Percentiles rank a stretch among this genome's conserved stretches.
phyloP scores from a whole-genome alignment of 2,113 vertebrate genomes.

The Eublepharis macularius region DNA sequence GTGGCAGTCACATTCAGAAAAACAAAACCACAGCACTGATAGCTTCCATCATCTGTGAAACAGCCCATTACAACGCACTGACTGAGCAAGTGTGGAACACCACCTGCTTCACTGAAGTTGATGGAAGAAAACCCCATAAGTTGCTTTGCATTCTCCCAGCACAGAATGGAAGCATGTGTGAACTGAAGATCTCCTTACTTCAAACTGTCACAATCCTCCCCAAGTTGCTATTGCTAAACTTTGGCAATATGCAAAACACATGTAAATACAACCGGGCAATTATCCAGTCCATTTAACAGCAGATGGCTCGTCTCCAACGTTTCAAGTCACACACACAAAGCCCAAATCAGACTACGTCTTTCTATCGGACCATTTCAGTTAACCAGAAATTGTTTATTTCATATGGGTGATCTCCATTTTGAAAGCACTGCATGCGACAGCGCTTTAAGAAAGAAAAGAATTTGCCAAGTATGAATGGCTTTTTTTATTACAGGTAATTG shows the following conservation, averaged over 20 bases:
- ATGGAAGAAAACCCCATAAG: not conserved
- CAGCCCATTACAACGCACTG: not conserved
- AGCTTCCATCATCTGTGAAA: not conserved
- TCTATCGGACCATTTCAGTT: not conserved
- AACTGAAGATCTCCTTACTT: not conserved
- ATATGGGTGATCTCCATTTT: no score
- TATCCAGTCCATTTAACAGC: not conserved
- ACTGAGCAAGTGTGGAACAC: not conserved
- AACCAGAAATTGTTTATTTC: not conserved
- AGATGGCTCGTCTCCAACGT: not conserved
- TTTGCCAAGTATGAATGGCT: not conserved
- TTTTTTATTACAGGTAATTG: not conserved
- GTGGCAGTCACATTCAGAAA: not conserved
- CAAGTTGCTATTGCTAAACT: not conserved
- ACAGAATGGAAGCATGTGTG: not conserved
- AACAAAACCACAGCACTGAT: not conserved
- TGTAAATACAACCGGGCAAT: not conserved
- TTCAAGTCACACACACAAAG: not conserved
- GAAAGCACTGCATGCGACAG: not conserved
- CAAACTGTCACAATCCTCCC: not conserved
- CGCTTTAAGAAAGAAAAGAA: not conserved
- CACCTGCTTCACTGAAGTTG: not conserved
- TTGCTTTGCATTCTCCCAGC: not conserved
- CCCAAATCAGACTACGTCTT: not conserved
- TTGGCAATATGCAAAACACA: not conserved